Percentiles rank a stretch among this genome's conserved stretches.
These are phyloP conservation scores for Melangyna quadrimaculata DNA, from an alignment of 2,888 invertebrate genomes.

Conservation along the genomic window DNA sequence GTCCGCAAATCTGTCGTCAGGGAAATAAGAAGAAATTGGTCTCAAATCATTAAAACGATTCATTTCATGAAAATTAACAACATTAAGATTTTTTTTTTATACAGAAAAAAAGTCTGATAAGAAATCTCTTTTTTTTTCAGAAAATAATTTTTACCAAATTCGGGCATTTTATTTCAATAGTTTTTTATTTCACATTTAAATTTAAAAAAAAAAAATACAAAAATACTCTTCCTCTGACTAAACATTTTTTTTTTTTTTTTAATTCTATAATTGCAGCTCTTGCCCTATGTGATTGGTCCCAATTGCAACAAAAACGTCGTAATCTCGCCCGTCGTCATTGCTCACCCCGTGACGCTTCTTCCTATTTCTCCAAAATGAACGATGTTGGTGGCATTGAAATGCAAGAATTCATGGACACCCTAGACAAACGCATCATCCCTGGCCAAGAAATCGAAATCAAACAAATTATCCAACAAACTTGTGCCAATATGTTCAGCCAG, in stretches of 20 bases:
- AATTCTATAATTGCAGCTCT: constrained; percentile 86
- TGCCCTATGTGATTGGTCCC: constrained; percentile 94
- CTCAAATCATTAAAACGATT: too few relatives aligned
- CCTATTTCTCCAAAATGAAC: constrained; percentile 87
- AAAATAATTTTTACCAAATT: too few relatives aligned
- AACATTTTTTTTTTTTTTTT: constrained; percentile 72
- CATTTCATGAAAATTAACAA: too few relatives aligned
- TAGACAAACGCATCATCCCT: constrained; percentile 80
- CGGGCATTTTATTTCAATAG: too few relatives aligned
- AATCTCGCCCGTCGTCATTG: constrained; percentile 90
- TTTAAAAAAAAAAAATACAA: neutral
- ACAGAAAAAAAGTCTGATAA: too few relatives aligned
- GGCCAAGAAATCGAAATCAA: constrained; percentile 84
- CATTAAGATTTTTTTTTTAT: too few relatives aligned
- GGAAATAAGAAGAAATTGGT: too few relatives aligned
- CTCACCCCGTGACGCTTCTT: constrained; percentile 88
- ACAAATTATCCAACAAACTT: constrained; percentile 86
- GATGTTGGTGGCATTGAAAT: constrained; percentile 87
- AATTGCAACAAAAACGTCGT: constrained; percentile 89
- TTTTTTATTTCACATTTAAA: too few relatives aligned
- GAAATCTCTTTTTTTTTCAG: too few relatives aligned
- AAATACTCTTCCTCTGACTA: neutral
- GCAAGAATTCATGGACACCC: constrained; percentile 83
- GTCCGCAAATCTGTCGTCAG: too few relatives aligned
- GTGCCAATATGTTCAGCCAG: constrained; percentile 92